Percentiles rank a stretch among this genome's conserved stretches.
Evolutionary conservation across 2,888 invertebrate species (phyloP).

Genomic region (Cosmopolites sordidus): DNA sequence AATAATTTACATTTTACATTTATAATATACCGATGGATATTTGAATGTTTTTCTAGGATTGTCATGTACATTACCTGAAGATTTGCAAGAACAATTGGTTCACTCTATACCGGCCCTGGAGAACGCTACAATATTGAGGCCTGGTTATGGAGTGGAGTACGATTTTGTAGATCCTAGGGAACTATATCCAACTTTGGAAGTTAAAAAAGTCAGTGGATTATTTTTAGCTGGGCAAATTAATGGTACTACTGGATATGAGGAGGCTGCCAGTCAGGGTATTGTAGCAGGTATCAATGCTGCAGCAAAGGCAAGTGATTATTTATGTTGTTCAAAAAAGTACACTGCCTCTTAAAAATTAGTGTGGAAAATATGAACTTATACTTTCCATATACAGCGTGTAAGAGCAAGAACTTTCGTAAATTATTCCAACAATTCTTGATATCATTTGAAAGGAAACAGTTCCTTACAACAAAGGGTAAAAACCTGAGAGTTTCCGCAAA

Average conservation of each 20-base stretch:
- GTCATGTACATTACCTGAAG: constrained; percentile 77
- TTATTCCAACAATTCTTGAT: too few species aligned
- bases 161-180: constrained; percentile 85
- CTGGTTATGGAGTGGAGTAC: constrained; percentile 84
- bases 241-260: constrained; percentile 89
- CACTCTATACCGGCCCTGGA: constrained; percentile 60
- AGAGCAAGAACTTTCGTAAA: too few species aligned
- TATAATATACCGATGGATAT: background rate
- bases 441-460: too few species aligned
- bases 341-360: too few species aligned
- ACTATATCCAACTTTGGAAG: constrained; percentile 67
- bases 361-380: too few species aligned
- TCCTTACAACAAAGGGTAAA: too few species aligned
- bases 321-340: too few species aligned
- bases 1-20: background rate
- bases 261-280: constrained; percentile 86
- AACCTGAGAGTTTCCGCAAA: too few species aligned
- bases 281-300: constrained; percentile 78
- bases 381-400: too few species aligned
- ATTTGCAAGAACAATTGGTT: constrained; percentile 56
- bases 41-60: constrained; percentile 42
- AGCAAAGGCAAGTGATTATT: constrained; percentile 52
- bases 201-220: constrained; percentile 63
- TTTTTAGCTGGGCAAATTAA: constrained; percentile 90
- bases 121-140: constrained; percentile 61